These are phyloP conservation scores for Larimichthys polyactis DNA, from an alignment of 2,113 vertebrate species.

Conservation along the genomic window DNA sequence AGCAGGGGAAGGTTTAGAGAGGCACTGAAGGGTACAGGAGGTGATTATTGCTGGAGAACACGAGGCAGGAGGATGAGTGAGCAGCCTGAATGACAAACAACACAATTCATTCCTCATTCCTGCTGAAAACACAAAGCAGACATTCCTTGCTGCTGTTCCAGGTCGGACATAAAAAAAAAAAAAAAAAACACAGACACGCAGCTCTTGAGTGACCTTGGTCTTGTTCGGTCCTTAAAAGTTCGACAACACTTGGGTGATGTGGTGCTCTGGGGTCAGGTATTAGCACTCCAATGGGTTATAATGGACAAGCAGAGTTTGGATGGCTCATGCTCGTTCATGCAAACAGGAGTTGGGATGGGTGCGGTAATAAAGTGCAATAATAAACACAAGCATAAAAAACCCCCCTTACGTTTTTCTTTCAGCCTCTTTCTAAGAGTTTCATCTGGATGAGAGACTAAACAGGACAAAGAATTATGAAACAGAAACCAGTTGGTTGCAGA, in stretches of 20 bases:
- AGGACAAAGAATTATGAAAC: constrained; percentile 78
- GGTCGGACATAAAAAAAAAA: not conserved
- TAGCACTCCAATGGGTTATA: constrained; percentile 63
- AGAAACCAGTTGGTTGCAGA: constrained; percentile 47
- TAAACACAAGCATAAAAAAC: constrained; percentile 69
- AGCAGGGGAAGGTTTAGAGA: constrained; percentile 45
- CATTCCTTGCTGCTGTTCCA: constrained; percentile 57
- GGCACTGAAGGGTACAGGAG: constrained; percentile 34
- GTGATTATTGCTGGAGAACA: constrained; percentile 69
- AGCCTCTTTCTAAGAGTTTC: constrained; percentile 98
- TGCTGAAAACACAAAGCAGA: constrained; percentile 62
- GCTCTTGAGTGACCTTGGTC: not conserved
- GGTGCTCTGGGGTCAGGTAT: constrained; percentile 37
- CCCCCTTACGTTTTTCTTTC: constrained; percentile 98
- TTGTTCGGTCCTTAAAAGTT: constrained; percentile 14
- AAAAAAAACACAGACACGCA: constrained; percentile 28
- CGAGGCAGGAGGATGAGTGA: constrained; percentile 66
- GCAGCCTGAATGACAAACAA: constrained; percentile 69
- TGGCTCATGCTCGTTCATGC: constrained; percentile 89
- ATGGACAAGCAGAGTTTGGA: constrained; percentile 81
- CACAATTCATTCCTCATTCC: constrained; percentile 71
- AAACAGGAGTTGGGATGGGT: constrained; percentile 78
- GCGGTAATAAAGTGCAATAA: constrained; percentile 63
- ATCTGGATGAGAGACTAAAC: constrained; percentile 92
- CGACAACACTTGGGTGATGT: constrained; percentile 20